Evolutionary conservation across 2,113 vertebrate species (phyloP), one percentile per base, ranked within the genome.

Genomic region (Eretmochelys imbricata): DNA sequence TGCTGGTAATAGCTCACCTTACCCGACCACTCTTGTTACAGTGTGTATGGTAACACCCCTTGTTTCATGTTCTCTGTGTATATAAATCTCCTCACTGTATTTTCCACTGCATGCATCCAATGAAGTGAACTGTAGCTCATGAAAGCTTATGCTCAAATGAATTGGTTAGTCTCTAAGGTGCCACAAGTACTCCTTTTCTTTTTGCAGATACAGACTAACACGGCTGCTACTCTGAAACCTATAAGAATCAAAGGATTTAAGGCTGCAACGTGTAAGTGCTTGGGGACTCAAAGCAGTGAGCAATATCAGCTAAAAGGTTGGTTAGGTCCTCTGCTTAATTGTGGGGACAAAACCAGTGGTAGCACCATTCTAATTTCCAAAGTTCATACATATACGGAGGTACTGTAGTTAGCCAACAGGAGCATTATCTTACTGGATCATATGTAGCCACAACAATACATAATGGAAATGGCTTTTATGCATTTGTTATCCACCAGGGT

Each of bases 401-500:
- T 76, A 0, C 1, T 25, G 3, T 49, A 65, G 13, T 35, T 81
- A 90, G 65, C 54, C 65, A 90, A 79, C 83, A 91, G 75, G 29
- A 83, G 5, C 5, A 27, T 35, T 95, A 48, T 25, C 59, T 78
- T 81, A 69, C 89, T 90, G 90, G 82, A 94, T 90, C 87, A 94
- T 59, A 89, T 19, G 42, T 82, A 76, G 87, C 55, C 42, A 91
- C 88, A 16, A 90, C n/a, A 85, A 96, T 91, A 94, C 86, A 89
- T 84, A 84, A 90, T 88, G 94, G 88, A 88, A 81, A 78, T 78
- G 46, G n/a, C 19, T 29, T 46, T 25, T 78, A 48, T 24, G 6
- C 46, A 48, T 81, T 95, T 82, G 85, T 93, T 96, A 96, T 95
- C 90, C 72, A 86, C 93, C 85, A 95, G 87, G 90, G 89, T 90